phyloP scores from a whole-genome alignment of 2,797 vertebrate genomes.

The Rhynchonycteris naso region DNA sequence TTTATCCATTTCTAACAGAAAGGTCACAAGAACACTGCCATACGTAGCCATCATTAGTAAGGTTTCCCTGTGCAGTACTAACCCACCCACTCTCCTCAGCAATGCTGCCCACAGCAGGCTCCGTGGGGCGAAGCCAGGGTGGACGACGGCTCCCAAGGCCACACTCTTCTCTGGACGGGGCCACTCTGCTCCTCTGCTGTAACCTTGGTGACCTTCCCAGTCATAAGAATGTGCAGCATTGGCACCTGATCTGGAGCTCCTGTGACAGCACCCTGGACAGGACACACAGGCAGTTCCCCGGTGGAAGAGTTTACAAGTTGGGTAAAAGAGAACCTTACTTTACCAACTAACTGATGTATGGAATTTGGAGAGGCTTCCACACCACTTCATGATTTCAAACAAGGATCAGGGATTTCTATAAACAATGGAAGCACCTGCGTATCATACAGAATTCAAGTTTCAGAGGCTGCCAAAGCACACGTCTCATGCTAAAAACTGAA shows the following conservation, averaged over 20 bases:
- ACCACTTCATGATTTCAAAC: conserved; percentile 49
- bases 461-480: conserved; percentile 37
- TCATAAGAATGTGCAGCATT: not conserved
- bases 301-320: conserved; percentile 25
- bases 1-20: not conserved
- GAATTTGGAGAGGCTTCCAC: conserved; percentile 28
- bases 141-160: not conserved
- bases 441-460: conserved; percentile 12
- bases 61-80: not conserved
- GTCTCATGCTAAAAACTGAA: conserved; percentile 39
- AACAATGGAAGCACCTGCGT: conserved; percentile 66
- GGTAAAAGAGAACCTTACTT: conserved; percentile 49
- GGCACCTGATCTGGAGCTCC: not conserved
- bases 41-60: not conserved
- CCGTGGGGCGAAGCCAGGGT: not conserved
- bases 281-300: conserved; percentile 15
- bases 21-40: not conserved
- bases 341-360: conserved; percentile 34
- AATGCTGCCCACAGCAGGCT: not conserved
- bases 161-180: not conserved
- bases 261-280: not conserved
- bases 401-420: conserved; percentile 58
- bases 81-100: not conserved
- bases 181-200: not conserved
- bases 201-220: not conserved